Base-by-base conservation (phyloP, 2,888 invertebrate species). In the Sturmia bella region DNA sequence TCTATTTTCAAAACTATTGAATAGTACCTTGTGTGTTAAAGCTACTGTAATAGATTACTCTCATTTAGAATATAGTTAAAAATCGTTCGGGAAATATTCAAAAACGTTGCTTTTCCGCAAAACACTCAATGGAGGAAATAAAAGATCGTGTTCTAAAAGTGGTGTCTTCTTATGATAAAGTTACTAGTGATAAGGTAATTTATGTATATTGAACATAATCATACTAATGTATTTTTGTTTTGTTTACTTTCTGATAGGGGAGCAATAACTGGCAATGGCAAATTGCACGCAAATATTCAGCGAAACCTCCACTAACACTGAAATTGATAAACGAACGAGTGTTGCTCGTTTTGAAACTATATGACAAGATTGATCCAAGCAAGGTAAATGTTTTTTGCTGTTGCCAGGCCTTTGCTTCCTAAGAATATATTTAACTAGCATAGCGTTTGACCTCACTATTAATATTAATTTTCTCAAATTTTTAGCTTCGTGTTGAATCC, bases 281-380 rank as follows among this genome's bases (percentile, higher is more conserved):
- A 90, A 87, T 87, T 86, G 92, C 93, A 92, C 94, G 95, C 91
- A 93, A 93, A 91, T 96, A 95, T 93, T 94, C 95, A 91, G 92
- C 91, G 85, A 95, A 94, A 89, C 93, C 94, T 85, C 97, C 97
- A 85, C 92, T 97, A 88, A 93, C 96, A 84, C 92, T 97, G 91
- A 95, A 96, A 89, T 93, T 96, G 88, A 96, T 98, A 91, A 92
- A 93, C 90, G 95, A 97, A 91, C 94, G 99, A 91, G 98, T 99
- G 85, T 92, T 98, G 88, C 95, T 99, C 92, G 97, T 99, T 85
- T 95, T 99, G 89, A 96, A 96, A 93, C 95, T 99, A 87, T 99
- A 97, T 93, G 99, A 99, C 93, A 99, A 99, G 95, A 93, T 99
- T 92, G 94, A 96, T 89, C 95, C 97, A 86, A 93, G 94, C 88